Conservation (phyloP, 2,888 invertebrate species). For the Clunio marinus region DNA sequence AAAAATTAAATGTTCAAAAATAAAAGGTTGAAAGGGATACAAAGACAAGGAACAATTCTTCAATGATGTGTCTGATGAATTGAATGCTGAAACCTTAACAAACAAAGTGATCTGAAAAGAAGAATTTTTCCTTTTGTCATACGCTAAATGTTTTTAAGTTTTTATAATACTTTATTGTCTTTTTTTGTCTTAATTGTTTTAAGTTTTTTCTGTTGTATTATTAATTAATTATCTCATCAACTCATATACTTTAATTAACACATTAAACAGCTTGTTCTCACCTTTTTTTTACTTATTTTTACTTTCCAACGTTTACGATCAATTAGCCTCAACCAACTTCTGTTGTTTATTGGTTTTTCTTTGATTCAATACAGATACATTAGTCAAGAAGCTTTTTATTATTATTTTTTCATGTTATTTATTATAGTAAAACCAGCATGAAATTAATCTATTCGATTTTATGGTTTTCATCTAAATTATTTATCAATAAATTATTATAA, state of each 20-base stretch:
- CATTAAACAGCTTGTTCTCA: not conserved
- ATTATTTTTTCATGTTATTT: not conserved
- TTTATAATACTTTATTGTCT: conserved; percentile 28
- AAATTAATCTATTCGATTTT: not conserved
- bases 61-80: too few relatives aligned
- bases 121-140: too few relatives aligned
- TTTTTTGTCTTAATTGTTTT: conserved; percentile 22
- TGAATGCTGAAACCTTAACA: too few relatives aligned
- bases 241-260: conserved; percentile 10
- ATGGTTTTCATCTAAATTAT: too few relatives aligned
- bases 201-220: not conserved
- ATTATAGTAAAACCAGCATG: not conserved
- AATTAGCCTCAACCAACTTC: not conserved
- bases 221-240: conserved; percentile 30
- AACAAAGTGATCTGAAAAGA: too few relatives aligned
- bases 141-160: too few relatives aligned
- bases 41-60: too few relatives aligned
- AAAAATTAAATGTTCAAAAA: conserved; percentile 17
- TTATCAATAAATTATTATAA: conserved; percentile 7
- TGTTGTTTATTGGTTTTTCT: not conserved
- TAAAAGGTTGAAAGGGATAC: too few relatives aligned
- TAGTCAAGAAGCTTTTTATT: not conserved
- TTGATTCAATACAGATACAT: not conserved
- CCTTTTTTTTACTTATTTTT: not conserved
- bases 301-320: not conserved